Evolutionary conservation across 2,888 invertebrate species (phyloP), one percentile per base, ranked within the genome.

Genomic region (Phania funesta): DNA sequence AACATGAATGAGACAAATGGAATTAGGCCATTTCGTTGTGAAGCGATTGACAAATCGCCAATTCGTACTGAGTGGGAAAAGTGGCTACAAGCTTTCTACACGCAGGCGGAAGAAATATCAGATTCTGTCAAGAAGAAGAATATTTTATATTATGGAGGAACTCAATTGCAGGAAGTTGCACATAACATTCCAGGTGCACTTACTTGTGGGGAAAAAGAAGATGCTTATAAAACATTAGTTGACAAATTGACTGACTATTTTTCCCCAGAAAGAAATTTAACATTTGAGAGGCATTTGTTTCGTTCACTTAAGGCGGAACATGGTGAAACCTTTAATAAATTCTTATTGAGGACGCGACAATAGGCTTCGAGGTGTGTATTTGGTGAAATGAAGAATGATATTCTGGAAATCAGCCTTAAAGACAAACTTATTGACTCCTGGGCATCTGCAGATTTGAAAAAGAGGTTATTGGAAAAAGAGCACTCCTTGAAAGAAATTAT

Each of bases 391-490:
- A 38, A 38, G 13, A 38, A 8, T 38, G 13, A 38, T 38, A 38
- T 8, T 38, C 5, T 38, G 5, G 38, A 38, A 38, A 38, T 38
- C 38, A 38, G 13, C 38, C 3, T 29, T 29, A 29, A 29, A 29
- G 26, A 29, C 26, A 29, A 29, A 29, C 26, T 5, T 29, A 29
- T 38, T 38, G 38, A 38, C 38, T 38, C 38, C 9, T 38, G 11
- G 38, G 38, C 38, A 38, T 38, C 38, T 38, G 38, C 38, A 3
- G 13, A 38, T 38, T 38, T 38, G 11, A 38, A 38, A 38, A 58
- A 58, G 58, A 29, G 58, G 20, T 29, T 54, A 29, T 29, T 54
- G 11, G 54, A 54, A 24, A 58, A 58, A 20, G 26, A 29, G n/a
- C n/a, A n/a, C n/a, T n/a, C n/a, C n/a, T n/a, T n/a, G n/a, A n/a